These are phyloP conservation scores for Trissonchulus sp. DNA, from an alignment of 2,888 invertebrate genomes.

Conservation along the genomic window DNA sequence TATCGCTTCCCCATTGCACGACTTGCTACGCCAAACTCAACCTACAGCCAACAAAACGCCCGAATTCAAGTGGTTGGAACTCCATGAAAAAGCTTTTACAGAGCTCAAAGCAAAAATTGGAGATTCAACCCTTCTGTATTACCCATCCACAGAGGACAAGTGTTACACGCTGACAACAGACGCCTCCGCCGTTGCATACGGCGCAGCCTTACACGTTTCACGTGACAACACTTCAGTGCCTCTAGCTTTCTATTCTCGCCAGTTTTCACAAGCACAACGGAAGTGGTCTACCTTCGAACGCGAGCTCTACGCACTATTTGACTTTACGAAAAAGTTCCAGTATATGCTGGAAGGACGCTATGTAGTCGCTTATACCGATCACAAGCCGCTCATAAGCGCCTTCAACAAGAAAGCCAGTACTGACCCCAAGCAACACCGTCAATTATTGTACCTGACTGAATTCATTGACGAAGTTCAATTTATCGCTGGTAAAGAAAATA, in stretches of 20 bases:
- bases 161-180: too few relatives aligned
- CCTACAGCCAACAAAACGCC: neutral
- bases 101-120: neutral
- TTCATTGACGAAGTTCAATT: too few relatives aligned
- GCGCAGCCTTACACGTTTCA: neutral
- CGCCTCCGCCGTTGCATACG: neutral
- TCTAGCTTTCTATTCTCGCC: too few relatives aligned
- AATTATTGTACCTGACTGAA: too few relatives aligned
- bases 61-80: neutral
- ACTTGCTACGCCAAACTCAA: too few relatives aligned
- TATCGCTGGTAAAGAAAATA: too few relatives aligned
- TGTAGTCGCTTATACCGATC: neutral
- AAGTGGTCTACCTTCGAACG: too few relatives aligned
- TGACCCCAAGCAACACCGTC: too few relatives aligned
- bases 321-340: neutral
- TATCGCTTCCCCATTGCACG: neutral
- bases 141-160: neutral
- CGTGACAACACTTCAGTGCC: too few relatives aligned
- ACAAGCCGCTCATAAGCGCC: conserved; percentile 3
- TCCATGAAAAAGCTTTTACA: neutral
- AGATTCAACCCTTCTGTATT: neutral
- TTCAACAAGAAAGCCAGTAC: too few relatives aligned
- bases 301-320: too few relatives aligned
- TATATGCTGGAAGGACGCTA: conserved; percentile 13
- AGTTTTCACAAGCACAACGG: too few relatives aligned